Percentiles rank a stretch among this genome's conserved stretches.
phyloP scores from a whole-genome alignment of 2,888 invertebrate species.

The Hyalella azteca region DNA sequence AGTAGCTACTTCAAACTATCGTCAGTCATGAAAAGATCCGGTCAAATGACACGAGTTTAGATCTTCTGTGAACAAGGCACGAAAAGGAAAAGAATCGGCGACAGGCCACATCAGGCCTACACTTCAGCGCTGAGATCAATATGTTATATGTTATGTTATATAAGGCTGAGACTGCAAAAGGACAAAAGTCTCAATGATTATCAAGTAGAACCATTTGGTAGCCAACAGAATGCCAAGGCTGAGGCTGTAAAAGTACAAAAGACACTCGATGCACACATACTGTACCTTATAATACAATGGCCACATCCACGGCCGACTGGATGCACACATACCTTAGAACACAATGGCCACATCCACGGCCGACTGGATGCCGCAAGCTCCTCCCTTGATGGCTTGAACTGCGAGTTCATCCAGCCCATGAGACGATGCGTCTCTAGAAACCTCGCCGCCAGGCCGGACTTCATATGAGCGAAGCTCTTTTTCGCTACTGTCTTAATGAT shows the following conservation, averaged over 20 bases:
- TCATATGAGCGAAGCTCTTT: constrained; percentile 40
- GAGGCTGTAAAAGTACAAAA: constrained; percentile 29
- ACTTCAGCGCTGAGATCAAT: too few relatives aligned
- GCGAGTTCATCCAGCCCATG: constrained; percentile 47
- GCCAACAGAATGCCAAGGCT: constrained; percentile 44
- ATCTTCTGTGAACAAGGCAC: too few relatives aligned
- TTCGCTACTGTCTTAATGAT: constrained; percentile 40
- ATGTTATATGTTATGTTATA: too few relatives aligned
- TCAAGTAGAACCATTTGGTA: constrained; percentile 50
- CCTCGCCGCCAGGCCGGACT: constrained; percentile 39
- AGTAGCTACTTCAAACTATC: too few relatives aligned
- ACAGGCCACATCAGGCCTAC: too few relatives aligned
- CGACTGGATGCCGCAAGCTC: constrained; percentile 35
- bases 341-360: constrained; percentile 58
- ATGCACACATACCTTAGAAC: constrained; percentile 43
- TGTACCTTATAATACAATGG: constrained; percentile 52
- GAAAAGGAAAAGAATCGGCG: too few relatives aligned
- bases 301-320: constrained; percentile 52
- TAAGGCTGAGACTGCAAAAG: too few relatives aligned
- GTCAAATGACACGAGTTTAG: too few relatives aligned
- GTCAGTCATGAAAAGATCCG: too few relatives aligned
- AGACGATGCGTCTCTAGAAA: constrained; percentile 52
- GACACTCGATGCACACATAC: neutral
- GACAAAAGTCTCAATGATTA: constrained; percentile 49
- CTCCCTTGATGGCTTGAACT: constrained; percentile 41